Conservation (phyloP, 2,113 vertebrate genomes). For the Poeciliopsis retropinna region DNA sequence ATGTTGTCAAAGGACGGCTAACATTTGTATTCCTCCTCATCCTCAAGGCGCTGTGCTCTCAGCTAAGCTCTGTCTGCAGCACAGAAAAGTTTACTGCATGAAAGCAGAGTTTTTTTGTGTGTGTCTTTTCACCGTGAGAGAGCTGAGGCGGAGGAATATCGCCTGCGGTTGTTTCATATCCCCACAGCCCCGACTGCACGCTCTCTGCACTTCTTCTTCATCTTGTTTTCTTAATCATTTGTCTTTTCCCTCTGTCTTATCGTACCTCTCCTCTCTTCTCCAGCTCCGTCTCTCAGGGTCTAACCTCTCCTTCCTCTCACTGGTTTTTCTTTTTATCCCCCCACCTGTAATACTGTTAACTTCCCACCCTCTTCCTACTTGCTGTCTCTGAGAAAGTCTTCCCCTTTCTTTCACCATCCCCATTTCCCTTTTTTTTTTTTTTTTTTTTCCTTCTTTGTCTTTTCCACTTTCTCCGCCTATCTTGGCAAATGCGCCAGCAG, state of each 20-base stretch:
- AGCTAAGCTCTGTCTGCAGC: conserved; percentile 53
- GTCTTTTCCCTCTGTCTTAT: conserved; percentile 49
- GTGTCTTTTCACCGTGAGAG: conserved; percentile 64
- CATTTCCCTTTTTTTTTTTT: background rate
- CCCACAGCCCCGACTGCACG: conserved; percentile 56
- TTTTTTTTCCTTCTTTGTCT: background rate
- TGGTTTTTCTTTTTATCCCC: background rate
- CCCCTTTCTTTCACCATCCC: conserved; percentile 5
- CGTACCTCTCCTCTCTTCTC: conserved; percentile 25
- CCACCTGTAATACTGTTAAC: conserved; percentile 30
- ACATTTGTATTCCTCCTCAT: conserved; percentile 71
- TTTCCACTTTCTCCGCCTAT: background rate
- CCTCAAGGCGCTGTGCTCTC: conserved; percentile 26
- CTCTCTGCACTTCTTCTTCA: conserved; percentile 45
- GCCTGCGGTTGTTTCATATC: conserved; percentile 75
- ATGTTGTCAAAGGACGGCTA: conserved; percentile 47
- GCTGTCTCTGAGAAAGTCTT: conserved; percentile 6
- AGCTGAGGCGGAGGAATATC: conserved; percentile 64
- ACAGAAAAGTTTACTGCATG: conserved; percentile 69
- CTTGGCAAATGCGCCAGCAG: conserved; percentile 22
- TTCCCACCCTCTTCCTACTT: conserved; percentile 3
- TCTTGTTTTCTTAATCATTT: conserved; percentile 66
- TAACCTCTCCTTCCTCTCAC: conserved; percentile 30
- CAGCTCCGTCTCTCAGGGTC: conserved; percentile 22
- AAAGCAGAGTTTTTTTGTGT: conserved; percentile 58